Evolutionary conservation across 2,797 vertebrate genomes (phyloP).

Genomic region (Crenuchus spilurus): DNA sequence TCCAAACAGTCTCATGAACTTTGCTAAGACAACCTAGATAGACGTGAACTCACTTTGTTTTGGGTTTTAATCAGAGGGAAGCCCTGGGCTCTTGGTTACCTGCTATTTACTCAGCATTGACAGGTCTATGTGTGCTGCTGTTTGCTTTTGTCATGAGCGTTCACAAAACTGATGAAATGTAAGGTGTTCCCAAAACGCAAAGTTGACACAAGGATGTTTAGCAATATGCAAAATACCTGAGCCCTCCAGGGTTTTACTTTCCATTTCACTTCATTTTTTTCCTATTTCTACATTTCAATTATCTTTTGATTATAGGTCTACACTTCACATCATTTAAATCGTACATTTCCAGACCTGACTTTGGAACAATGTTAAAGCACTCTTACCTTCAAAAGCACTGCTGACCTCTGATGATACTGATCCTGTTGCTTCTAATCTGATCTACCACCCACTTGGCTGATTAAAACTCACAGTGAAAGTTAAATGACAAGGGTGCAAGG

Average conservation of each 20-base stretch:
- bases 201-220: constrained; percentile 16
- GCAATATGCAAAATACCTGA: neutral
- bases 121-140: neutral
- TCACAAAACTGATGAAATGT: neutral
- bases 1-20: neutral
- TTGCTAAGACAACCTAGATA: neutral
- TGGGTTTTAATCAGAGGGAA: neutral
- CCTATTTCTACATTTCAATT: too few relatives aligned
- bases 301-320: too few relatives aligned
- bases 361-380: neutral
- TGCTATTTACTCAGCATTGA: neutral
- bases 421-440: neutral
- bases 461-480: too few relatives aligned
- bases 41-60: neutral
- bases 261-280: too few relatives aligned
- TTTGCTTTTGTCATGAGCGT: constrained; percentile 18
- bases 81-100: neutral
- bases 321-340: too few relatives aligned
- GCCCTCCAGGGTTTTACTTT: neutral
- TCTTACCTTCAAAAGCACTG: neutral
- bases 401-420: neutral
- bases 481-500: too few relatives aligned
- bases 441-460: neutral
- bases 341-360: neutral
- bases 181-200: neutral